Evolutionary conservation across 2,888 invertebrate genomes (phyloP).

Genomic region (Trachelus iudaicus): DNA sequence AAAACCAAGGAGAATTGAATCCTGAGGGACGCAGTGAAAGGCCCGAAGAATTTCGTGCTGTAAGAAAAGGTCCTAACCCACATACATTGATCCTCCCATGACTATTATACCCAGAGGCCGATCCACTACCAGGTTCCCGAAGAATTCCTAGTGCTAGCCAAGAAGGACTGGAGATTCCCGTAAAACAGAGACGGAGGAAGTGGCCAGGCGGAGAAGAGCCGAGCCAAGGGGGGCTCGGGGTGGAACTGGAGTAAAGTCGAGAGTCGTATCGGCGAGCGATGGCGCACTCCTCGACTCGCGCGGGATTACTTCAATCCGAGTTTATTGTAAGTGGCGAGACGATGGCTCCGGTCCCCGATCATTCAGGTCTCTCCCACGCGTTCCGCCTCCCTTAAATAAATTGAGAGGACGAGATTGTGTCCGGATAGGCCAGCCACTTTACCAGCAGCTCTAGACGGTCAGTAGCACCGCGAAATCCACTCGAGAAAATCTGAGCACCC

Average conservation of each 20-base stretch:
- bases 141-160: too few relatives aligned
- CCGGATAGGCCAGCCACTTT: constrained; percentile 16
- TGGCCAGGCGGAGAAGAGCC: constrained; percentile 16
- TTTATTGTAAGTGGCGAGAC: constrained; percentile 35
- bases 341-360: constrained; percentile 12
- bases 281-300: constrained; percentile 15
- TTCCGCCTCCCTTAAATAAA: constrained; percentile 19
- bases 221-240: not conserved
- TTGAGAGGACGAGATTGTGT: constrained; percentile 17
- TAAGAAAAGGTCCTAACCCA: too few relatives aligned
- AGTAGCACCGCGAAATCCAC: not conserved
- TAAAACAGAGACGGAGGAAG: too few relatives aligned
- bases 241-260: constrained; percentile 6
- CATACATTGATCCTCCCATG: constrained; percentile 4
- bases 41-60: too few relatives aligned
- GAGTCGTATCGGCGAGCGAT: constrained; percentile 20
- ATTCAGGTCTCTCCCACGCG: not conserved
- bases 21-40: too few relatives aligned
- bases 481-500: too few relatives aligned
- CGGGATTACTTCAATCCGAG: constrained; percentile 38
- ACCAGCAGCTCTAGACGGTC: not conserved
- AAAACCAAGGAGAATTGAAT: too few relatives aligned
- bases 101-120: constrained; percentile 33
- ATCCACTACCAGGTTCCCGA: constrained; percentile 35
- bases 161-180: too few relatives aligned